Conservation (phyloP, 2,888 invertebrate genomes). For the Lasioglossum zephyrum region DNA sequence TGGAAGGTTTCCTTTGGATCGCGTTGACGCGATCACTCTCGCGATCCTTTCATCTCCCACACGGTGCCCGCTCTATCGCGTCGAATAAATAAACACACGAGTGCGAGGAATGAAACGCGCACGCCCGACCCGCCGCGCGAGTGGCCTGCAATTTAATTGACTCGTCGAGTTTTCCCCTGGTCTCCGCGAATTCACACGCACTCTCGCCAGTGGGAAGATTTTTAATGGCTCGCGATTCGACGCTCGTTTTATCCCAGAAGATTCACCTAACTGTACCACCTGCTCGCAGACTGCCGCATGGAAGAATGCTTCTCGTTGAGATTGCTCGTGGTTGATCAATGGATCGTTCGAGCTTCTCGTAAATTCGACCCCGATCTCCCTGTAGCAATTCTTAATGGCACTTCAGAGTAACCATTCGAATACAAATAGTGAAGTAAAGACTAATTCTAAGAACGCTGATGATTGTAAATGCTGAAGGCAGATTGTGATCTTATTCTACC, state of each 20-base stretch:
- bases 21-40: background rate
- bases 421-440: too few relatives aligned
- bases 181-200: conserved; percentile 16
- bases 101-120: conserved; percentile 16
- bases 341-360: too few relatives aligned
- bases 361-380: too few relatives aligned
- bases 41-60: conserved; percentile 28
- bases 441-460: background rate
- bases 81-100: conserved; percentile 25
- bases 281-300: background rate
- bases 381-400: too few relatives aligned
- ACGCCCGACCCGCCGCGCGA: background rate
- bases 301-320: background rate
- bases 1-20: background rate
- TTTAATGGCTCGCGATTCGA: background rate
- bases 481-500: background rate
- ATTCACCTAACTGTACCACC: background rate
- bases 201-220: conserved; percentile 1
- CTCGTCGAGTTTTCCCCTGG: conserved; percentile 9
- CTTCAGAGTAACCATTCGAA: too few relatives aligned
- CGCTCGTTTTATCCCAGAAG: background rate
- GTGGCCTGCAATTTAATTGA: conserved; percentile 39
- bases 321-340: too few relatives aligned
- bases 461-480: background rate
- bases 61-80: conserved; percentile 22